Conservation (phyloP, 2,113 vertebrate species). For the Chascanopsetta lugubris region DNA sequence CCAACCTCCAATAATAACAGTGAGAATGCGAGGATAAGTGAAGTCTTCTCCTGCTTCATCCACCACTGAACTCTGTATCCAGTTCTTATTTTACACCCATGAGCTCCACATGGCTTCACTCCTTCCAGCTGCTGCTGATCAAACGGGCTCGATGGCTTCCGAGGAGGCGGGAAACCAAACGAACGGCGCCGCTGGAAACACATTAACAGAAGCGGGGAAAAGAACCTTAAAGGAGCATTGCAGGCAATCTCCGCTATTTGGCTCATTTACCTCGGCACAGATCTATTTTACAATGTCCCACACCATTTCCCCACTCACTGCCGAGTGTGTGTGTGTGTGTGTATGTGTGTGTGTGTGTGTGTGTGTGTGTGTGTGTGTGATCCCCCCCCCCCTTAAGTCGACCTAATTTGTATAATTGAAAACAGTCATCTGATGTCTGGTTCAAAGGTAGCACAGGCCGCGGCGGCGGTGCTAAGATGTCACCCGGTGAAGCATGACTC, state of each 20-base stretch:
- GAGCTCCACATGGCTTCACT: not conserved
- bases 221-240: constrained; percentile 59
- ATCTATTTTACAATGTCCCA: constrained; percentile 68
- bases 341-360: constrained; percentile 51
- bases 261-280: constrained; percentile 67
- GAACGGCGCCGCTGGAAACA: constrained; percentile 54
- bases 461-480: constrained; percentile 22
- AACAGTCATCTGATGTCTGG: constrained; percentile 57
- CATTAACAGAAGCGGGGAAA: constrained; percentile 53
- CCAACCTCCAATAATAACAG: no score
- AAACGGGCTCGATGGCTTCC: constrained; percentile 50
- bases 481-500: constrained; percentile 33
- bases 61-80: no score
- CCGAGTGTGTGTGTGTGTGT: constrained; percentile 25
- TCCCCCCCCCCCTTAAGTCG: constrained; percentile 45
- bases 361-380: constrained; percentile 42
- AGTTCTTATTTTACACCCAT: no score
- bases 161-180: constrained; percentile 19
- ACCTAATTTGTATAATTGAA: constrained; percentile 70
- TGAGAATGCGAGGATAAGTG: no score
- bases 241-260: constrained; percentile 45
- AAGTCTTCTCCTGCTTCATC: no score
- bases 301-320: constrained; percentile 63
- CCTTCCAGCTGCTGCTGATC: constrained; percentile 51
- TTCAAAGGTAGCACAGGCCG: constrained; percentile 39